These are phyloP conservation scores for Caenorhabditis sp. DNA, from an alignment of 2,888 invertebrate species.

Conservation along the genomic window DNA sequence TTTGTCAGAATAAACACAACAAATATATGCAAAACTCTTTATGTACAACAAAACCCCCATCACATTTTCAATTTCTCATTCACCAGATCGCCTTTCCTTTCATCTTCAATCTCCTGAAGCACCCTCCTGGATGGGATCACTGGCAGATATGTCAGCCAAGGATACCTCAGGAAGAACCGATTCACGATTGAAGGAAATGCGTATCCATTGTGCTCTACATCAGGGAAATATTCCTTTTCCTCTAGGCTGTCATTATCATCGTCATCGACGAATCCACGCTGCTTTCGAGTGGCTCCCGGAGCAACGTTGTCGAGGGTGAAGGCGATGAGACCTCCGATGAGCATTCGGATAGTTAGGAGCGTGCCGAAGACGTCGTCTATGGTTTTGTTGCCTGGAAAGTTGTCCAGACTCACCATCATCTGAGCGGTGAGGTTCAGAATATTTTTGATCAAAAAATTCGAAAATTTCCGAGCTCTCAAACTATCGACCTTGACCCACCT, in stretches of 20 bases:
- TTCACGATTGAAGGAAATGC: conserved; percentile 48
- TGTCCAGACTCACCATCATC: too few relatives aligned
- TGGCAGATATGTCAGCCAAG: conserved; percentile 48
- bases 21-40: background rate
- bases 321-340: conserved; percentile 84
- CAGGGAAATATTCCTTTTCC: background rate
- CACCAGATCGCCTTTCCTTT: background rate
- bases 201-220: conserved; percentile 46
- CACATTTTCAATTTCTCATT: background rate
- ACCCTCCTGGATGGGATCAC: conserved; percentile 30
- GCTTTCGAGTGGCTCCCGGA: conserved; percentile 45
- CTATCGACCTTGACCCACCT: too few relatives aligned
- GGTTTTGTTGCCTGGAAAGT: conserved; percentile 40
- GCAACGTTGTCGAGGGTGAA: conserved; percentile 83
- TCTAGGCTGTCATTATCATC: too few relatives aligned
- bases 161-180: conserved; percentile 33
- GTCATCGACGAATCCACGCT: conserved; percentile 51
- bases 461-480: too few relatives aligned
- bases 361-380: conserved; percentile 78
- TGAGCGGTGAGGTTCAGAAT: too few relatives aligned
- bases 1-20: too few relatives aligned
- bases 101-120: conserved; percentile 38
- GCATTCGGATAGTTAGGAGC: conserved; percentile 79
- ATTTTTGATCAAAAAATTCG: too few relatives aligned
- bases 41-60: background rate